Evolutionary conservation across 1,140 invertebrate species (phyloP).

Genomic region (Drepana arcuata): DNA sequence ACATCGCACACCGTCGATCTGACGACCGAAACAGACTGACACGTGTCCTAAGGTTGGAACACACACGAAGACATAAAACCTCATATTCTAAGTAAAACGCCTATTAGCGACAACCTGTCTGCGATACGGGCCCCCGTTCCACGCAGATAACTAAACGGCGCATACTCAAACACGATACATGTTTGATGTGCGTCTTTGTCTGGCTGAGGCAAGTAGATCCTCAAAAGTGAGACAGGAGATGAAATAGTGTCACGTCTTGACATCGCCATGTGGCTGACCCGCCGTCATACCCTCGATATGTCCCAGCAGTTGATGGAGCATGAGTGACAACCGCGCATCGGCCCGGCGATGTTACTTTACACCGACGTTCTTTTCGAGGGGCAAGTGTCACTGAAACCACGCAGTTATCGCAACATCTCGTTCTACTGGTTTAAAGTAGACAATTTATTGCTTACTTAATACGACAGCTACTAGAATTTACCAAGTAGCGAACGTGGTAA

Average conservation of each 20-base stretch:
- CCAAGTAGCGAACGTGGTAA: conserved; percentile 14
- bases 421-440: conserved; percentile 41
- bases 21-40: conserved; percentile 42
- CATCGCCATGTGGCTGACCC: conserved; percentile 65
- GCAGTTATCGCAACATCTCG: conserved; percentile 48
- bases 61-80: conserved; percentile 53
- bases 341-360: conserved; percentile 55
- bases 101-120: conserved; percentile 62
- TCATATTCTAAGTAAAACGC: conserved; percentile 56
- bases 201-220: conserved; percentile 31
- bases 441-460: conserved; percentile 54
- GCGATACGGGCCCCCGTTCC: conserved; percentile 38
- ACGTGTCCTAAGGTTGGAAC: conserved; percentile 38
- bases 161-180: conserved; percentile 39
- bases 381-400: conserved; percentile 38
- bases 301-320: conserved; percentile 69
- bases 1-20: conserved; percentile 31
- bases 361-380: conserved; percentile 57
- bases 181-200: conserved; percentile 50
- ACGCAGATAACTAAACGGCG: conserved; percentile 40
- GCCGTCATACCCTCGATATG: conserved; percentile 59
- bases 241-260: conserved; percentile 52
- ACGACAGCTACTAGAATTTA: conserved; percentile 57
- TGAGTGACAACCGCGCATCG: conserved; percentile 58
- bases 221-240: conserved; percentile 51